Evolutionary conservation across 2,888 invertebrate genomes (phyloP).

Genomic region (Trypoxylon attenuatum): DNA sequence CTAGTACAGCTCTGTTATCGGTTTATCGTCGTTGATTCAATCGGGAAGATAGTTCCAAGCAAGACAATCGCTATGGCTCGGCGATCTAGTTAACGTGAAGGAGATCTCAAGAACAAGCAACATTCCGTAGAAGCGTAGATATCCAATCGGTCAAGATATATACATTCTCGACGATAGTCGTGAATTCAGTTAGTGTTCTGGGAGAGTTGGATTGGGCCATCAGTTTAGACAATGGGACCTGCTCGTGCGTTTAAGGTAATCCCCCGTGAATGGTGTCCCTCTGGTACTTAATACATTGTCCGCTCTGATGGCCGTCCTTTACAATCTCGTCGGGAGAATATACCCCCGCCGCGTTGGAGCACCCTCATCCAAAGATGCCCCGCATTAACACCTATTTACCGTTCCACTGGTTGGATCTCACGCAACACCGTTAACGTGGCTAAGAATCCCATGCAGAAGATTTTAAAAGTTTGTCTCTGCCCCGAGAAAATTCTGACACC

Average conservation of each 20-base stretch:
- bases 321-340: constrained; percentile 64
- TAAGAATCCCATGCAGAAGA: not conserved
- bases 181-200: constrained; percentile 60
- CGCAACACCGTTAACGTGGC: not conserved
- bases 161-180: constrained; percentile 25
- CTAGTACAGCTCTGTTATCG: constrained; percentile 6
- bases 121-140: constrained; percentile 4
- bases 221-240: constrained; percentile 72
- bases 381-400: constrained; percentile 72
- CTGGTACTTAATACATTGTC: constrained; percentile 72
- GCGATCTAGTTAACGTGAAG: too few relatives aligned
- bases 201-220: constrained; percentile 65
- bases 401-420: constrained; percentile 4
- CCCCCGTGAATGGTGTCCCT: constrained; percentile 71
- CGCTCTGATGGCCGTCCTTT: constrained; percentile 67
- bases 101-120: constrained; percentile 20
- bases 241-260: constrained; percentile 72
- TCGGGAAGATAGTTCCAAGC: constrained; percentile 4
- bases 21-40: constrained; percentile 19
- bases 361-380: constrained; percentile 55
- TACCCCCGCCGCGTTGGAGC: constrained; percentile 45
- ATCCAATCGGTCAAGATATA: constrained; percentile 61
- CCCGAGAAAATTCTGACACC: not conserved
- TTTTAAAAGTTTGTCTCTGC: not conserved
- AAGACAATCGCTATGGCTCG: not conserved